These are phyloP conservation scores for Heliconius ethilla DNA, from an alignment of 2,888 invertebrate genomes.

Conservation along the genomic window DNA sequence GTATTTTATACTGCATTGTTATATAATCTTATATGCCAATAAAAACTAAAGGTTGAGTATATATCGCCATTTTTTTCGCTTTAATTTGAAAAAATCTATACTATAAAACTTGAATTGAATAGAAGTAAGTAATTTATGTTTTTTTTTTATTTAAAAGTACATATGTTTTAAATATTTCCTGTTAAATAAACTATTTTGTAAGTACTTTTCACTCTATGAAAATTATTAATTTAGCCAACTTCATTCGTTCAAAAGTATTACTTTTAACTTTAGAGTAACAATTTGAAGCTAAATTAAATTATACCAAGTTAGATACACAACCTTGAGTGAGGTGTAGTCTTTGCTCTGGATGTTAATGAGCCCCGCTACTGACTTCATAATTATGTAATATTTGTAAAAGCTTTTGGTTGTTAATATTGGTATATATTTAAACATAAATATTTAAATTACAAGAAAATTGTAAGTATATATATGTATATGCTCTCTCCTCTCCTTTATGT, in stretches of 20 bases:
- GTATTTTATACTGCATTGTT: slow-evolving; percentile 23
- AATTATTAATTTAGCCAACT: neutral
- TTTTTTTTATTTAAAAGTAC: neutral
- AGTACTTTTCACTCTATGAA: neutral
- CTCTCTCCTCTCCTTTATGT: no score
- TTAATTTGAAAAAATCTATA: neutral
- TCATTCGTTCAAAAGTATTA: slow-evolving; percentile 6
- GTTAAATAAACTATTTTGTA: neutral
- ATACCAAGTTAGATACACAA: neutral
- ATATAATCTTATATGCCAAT: slow-evolving; percentile 15
- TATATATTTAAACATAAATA: neutral
- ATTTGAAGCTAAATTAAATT: slow-evolving; percentile 7
- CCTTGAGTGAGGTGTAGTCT: slow-evolving; percentile 7
- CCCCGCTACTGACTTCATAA: slow-evolving; percentile 3
- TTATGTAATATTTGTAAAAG: slow-evolving; percentile 10
- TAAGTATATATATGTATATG: neutral
- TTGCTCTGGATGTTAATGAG: slow-evolving; percentile 15
- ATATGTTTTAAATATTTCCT: neutral
- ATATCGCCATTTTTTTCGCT: neutral
- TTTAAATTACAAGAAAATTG: neutral
- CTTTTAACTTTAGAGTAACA: neutral
- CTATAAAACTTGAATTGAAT: neutral
- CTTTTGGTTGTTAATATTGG: neutral
- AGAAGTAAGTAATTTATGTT: neutral
- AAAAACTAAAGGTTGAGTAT: neutral